Evolutionary conservation across 2,113 vertebrate species (phyloP), one percentile per base, ranked within the genome.

Genomic region (Pollachius pollachius): DNA sequence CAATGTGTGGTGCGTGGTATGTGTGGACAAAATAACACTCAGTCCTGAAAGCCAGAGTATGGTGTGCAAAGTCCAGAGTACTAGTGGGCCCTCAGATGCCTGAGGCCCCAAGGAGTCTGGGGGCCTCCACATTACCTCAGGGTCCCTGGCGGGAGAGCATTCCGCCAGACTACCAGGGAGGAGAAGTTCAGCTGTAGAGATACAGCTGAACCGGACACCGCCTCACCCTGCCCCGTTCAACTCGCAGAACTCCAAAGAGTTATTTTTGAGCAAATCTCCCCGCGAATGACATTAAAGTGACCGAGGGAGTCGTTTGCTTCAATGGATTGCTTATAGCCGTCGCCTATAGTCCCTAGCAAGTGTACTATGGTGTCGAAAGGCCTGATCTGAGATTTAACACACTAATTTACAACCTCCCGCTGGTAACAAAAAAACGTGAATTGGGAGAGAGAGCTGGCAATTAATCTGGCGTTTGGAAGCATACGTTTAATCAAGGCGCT

Each of bases 61-160:
- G 60, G 57, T 77, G 79, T 63, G 48, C 25, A 59, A 74, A 77
- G 78, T 85, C 79, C 37, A 59, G 76, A 77, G 78, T 85, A 81
- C 37, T 41, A 79, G 71, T 65, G 65, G 58, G 71, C 66, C 71
- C 81, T 84, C 74, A 70, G 72, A 83, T 70, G 76, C 81, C 77
- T 71, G 70, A 64, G 81, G 69, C 78, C 77, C 73, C 56, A 11
- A 72, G 68, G 79, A 78, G 84, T 74, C 77, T 78, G 58, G 71
- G 81, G 73, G 84, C 73, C 12, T 52, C 19, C 37, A 60, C 78
- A 82, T 87, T 85, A 84, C 64, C 64, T 75, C 62, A 71, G 76
- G 81, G 76, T 41, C 74, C 75, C 70, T 68, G 66, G 64, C 82
- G 71, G 76, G 82, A 69, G 64, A 64, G 76, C 79, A 69, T 76